Evolutionary conservation across 1,140 invertebrate species (phyloP).

Genomic region (Linepithema humile): DNA sequence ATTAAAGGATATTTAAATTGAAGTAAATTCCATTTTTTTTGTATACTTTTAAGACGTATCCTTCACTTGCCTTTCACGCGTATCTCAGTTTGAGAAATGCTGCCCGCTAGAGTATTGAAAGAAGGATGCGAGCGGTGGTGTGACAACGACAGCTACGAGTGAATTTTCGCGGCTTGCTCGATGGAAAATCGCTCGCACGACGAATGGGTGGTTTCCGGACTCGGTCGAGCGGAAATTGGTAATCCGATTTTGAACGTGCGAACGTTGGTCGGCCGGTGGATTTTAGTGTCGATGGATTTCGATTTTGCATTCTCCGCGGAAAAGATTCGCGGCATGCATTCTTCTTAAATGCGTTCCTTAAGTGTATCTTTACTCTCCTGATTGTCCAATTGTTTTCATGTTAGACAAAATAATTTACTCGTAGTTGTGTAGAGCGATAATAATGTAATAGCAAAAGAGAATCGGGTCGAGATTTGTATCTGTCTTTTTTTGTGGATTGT

Average conservation of each 20-base stretch:
- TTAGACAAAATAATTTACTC: neutral
- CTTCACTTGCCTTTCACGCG: neutral
- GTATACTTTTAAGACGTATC: neutral
- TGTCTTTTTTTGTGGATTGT: slow-evolving; percentile 3
- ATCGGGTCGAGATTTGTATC: neutral
- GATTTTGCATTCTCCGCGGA: neutral
- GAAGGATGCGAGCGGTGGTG: slow-evolving; percentile 19
- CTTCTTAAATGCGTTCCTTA: neutral
- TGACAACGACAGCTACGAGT: slow-evolving; percentile 46
- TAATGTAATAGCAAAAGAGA: neutral
- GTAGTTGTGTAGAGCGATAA: neutral
- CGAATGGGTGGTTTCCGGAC: slow-evolving; percentile 29
- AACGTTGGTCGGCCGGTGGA: slow-evolving; percentile 8
- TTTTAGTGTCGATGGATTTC: slow-evolving; percentile 32
- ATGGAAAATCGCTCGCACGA: slow-evolving; percentile 36
- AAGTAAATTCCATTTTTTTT: too few relatives aligned
- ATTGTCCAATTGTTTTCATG: neutral
- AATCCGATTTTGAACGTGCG: slow-evolving; percentile 29
- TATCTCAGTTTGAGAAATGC: neutral
- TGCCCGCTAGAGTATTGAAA: slow-evolving; percentile 54
- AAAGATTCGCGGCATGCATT: neutral
- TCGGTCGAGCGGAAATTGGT: slow-evolving; percentile 42
- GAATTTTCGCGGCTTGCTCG: slow-evolving; percentile 32
- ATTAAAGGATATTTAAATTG: too few relatives aligned
- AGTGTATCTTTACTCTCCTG: neutral